Conservation (phyloP, 2,797 vertebrate genomes). For the Gymnoscopelus braueri region DNA sequence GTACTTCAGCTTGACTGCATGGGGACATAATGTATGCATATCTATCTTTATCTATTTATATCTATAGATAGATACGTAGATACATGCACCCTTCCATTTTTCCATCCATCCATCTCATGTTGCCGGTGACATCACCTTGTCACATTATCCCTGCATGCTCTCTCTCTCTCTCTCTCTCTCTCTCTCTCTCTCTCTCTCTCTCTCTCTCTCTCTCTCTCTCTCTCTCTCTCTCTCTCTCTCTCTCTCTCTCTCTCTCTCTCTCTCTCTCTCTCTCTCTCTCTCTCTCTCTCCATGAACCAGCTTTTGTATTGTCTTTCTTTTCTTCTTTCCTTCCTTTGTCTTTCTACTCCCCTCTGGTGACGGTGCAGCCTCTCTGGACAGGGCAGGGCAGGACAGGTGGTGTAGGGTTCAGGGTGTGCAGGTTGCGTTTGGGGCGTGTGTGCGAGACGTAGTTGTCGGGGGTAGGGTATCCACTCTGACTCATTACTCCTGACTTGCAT, state of each 20-base stretch:
- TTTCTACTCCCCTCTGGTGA: background rate
- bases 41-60: background rate
- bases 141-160: slow-evolving; percentile 14
- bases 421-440: slow-evolving; percentile 47
- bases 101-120: slow-evolving; percentile 6
- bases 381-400: slow-evolving; percentile 3
- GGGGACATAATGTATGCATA: background rate
- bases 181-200: background rate
- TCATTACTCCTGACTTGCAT: slow-evolving; percentile 77
- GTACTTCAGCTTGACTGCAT: slow-evolving; percentile 26
- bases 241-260: slow-evolving; percentile 20
- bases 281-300: slow-evolving; percentile 7
- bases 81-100: background rate
- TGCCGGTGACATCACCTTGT: slow-evolving; percentile 12
- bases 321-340: slow-evolving; percentile 34
- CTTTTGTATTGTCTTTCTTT: slow-evolving; percentile 12
- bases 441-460: slow-evolving; percentile 1
- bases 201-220: slow-evolving; percentile 12
- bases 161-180: slow-evolving; percentile 26
- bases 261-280: background rate
- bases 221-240: slow-evolving; percentile 17
- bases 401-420: slow-evolving; percentile 57
- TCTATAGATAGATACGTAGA: background rate
- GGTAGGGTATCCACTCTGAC: slow-evolving; percentile 68
- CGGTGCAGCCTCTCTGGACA: background rate